These are phyloP conservation scores for Cephus runcator DNA, from an alignment of 2,888 invertebrate species.

Conservation along the genomic window DNA sequence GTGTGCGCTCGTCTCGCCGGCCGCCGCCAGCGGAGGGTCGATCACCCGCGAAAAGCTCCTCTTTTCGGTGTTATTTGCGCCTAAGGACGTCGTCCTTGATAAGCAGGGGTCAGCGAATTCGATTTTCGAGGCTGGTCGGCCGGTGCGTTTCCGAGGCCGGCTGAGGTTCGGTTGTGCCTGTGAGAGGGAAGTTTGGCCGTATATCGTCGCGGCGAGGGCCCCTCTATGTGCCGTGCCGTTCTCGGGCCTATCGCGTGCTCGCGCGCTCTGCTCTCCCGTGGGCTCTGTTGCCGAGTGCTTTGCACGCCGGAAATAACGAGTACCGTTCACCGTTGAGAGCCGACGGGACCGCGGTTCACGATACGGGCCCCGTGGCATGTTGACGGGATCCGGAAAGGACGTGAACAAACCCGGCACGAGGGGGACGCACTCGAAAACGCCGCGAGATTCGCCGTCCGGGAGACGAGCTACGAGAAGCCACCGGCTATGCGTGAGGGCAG, in stretches of 20 bases:
- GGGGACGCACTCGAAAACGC: neutral
- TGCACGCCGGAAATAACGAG: slow-evolving; percentile 45
- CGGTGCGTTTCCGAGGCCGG: neutral
- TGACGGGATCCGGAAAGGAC: neutral
- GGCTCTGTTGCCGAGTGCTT: slow-evolving; percentile 45
- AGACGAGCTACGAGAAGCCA: slow-evolving; percentile 13
- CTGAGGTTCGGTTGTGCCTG: slow-evolving; percentile 12
- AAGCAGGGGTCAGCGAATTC: slow-evolving; percentile 7
- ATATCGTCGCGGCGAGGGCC: slow-evolving; percentile 9
- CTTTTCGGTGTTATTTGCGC: slow-evolving; percentile 32
- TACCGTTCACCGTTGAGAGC: slow-evolving; percentile 15
- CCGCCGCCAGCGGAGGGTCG: slow-evolving; percentile 32
- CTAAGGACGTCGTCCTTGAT: slow-evolving; percentile 17
- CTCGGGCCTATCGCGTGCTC: slow-evolving; percentile 18
- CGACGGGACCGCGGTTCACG: neutral
- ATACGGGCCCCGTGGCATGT: neutral
- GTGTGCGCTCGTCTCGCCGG: slow-evolving; percentile 28
- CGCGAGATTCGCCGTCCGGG: slow-evolving; percentile 1
- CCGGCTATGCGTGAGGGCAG: slow-evolving; percentile 63
- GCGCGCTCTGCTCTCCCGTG: slow-evolving; percentile 12
- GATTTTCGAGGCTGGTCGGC: neutral
- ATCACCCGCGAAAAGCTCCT: slow-evolving; percentile 39
- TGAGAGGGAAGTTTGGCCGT: slow-evolving; percentile 23
- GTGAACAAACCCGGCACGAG: neutral
- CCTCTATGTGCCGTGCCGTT: slow-evolving; percentile 20